phyloP scores from a whole-genome alignment of 2,888 invertebrate genomes.

The Hydrotaea diabolus region DNA sequence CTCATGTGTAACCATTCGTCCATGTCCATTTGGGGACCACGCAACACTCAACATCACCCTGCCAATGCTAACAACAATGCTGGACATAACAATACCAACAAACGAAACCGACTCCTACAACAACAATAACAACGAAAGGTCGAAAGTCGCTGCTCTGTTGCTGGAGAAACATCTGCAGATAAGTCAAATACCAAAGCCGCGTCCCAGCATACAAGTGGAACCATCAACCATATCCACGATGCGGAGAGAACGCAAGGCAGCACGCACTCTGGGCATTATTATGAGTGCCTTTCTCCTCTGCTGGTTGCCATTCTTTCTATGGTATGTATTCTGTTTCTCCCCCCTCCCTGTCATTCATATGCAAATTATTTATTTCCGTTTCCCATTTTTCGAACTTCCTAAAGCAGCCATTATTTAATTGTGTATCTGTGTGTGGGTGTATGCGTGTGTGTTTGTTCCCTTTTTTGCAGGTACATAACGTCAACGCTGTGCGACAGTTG shows the following conservation, averaged over 20 bases:
- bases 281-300: constrained; percentile 97
- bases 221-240: constrained; percentile 92
- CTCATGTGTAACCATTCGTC: constrained; percentile 35
- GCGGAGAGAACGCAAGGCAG: constrained; percentile 94
- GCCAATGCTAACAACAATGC: background rate
- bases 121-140: constrained; percentile 83
- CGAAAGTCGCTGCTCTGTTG: constrained; percentile 92
- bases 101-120: background rate
- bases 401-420: constrained; percentile 12
- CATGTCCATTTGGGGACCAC: constrained; percentile 4
- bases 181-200: constrained; percentile 90
- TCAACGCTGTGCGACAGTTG: constrained; percentile 89
- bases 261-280: constrained; percentile 96
- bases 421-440: no score
- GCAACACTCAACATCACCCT: background rate
- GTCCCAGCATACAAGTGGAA: constrained; percentile 86
- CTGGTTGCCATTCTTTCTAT: constrained; percentile 97
- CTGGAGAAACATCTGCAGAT: constrained; percentile 94
- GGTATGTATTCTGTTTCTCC: constrained; percentile 83
- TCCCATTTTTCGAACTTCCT: background rate
- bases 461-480: constrained; percentile 88
- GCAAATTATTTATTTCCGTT: constrained; percentile 23
- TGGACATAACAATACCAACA: background rate
- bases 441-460: no score
- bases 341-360: constrained; percentile 23